A percentile compares a stretch with the other conserved stretches of the same genome.
Conservation (phyloP, 2,113 vertebrate species). For the Percina caprodes region DNA sequence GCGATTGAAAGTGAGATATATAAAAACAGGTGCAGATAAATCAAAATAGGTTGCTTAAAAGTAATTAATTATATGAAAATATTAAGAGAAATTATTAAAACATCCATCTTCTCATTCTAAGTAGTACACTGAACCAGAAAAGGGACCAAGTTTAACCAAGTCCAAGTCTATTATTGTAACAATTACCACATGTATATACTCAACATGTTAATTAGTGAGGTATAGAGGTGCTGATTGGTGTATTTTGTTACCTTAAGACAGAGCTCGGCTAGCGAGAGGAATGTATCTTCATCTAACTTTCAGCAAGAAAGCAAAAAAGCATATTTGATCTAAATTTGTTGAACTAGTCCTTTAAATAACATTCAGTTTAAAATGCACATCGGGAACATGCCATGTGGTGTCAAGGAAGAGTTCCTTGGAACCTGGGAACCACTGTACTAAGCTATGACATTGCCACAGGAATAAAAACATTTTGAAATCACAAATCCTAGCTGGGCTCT, state of each 20-base stretch:
- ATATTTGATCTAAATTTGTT: neutral
- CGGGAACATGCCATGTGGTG: neutral
- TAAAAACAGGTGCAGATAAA: neutral
- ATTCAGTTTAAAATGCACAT: constrained; percentile 6
- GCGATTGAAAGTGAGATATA: neutral
- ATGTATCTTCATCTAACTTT: neutral
- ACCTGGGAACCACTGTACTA: neutral
- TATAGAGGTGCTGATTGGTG: neutral
- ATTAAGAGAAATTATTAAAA: neutral
- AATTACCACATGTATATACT: neutral
- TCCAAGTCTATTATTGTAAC: neutral
- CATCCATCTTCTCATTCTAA: neutral
- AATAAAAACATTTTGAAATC: constrained; percentile 5
- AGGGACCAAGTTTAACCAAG: neutral
- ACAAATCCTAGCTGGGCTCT: constrained; percentile 2
- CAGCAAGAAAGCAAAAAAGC: neutral
- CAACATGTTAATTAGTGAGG: neutral
- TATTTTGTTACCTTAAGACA: neutral
- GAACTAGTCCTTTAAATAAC: neutral
- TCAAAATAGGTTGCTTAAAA: neutral
- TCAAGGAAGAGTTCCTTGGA: neutral
- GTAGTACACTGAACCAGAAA: neutral
- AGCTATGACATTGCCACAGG: neutral
- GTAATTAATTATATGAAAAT: too few species aligned
- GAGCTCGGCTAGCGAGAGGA: neutral